Base-by-base conservation (phyloP, 2,797 vertebrate species). In the Holocentrus rufus region DNA sequence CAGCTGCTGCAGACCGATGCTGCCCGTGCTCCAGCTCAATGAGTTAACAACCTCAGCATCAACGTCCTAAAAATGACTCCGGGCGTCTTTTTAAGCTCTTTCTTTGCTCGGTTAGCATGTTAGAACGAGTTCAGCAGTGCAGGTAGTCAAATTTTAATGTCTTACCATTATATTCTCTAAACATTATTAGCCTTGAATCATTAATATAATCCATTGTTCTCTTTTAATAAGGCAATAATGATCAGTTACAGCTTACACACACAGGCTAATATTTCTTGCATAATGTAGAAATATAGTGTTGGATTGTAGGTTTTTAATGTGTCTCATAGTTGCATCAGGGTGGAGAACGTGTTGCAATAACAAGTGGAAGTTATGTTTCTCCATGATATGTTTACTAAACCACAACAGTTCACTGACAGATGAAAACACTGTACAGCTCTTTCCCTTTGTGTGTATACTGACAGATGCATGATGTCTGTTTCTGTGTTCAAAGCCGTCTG, bases 211-310 rank as follows among this genome's bases (percentile, higher is more conserved):
- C 84, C 80, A 83, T 74, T 73, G 58, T 62, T 68, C 60, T 54
- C 15, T 81, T 85, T 84, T 81, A 85, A 87, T 81, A 46, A 74
- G 69, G 65, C 75, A 49, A 57, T 86, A 83, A 82, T 83, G 50
- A 62, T 80, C 34, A 55, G 34, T 47, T 47, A 64, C 62, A 61
- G 61, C 39, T 46, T 52, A 70, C 58, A 72, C 57, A 47, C 56
- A 70, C 66, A 36, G 54, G 31, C 23, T 63, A 69, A 63, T 65
- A 42, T 22, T 30, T 25, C 42, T 50, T 36, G 14, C 30, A 57
- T 66, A 74, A 77, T 69, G 44, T 53, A 53, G 44, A 69, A 61
- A 49, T 65, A 56, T 52, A 55, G 55, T 47, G 7, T 58, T 44
- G 49, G 17, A 22, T 18, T 54, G 31, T 55, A 42, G 55, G 4